A percentile compares a stretch with the other conserved stretches of the same genome.
phyloP scores from a whole-genome alignment of 2,888 invertebrate species.

The Schrankia costaestrigalis region DNA sequence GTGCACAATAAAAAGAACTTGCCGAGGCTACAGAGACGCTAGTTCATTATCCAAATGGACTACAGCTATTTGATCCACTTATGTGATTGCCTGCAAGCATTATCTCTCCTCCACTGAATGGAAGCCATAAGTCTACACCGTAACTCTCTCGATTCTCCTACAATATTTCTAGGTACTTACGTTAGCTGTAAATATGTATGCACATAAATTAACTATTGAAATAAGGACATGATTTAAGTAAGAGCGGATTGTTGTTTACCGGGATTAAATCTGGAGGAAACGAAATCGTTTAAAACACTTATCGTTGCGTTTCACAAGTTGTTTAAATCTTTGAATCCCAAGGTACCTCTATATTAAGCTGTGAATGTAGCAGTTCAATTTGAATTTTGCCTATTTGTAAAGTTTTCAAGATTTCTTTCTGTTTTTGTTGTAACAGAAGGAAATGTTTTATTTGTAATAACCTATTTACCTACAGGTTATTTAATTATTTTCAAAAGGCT shows the following conservation, averaged over 20 bases:
- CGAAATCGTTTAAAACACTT: no score
- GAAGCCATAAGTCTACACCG: conserved; percentile 77
- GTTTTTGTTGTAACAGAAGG: no score
- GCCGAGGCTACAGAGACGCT: conserved; percentile 62
- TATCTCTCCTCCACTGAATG: conserved; percentile 76
- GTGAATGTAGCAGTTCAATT: no score
- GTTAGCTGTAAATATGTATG: conserved; percentile 53
- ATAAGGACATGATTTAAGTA: conserved; percentile 24
- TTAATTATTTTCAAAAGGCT: no score
- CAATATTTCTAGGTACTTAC: conserved; percentile 62
- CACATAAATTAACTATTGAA: conserved; percentile 54
- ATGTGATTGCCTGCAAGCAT: conserved; percentile 80
- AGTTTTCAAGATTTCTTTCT: background rate
- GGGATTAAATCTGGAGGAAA: no score
- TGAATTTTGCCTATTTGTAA: background rate
- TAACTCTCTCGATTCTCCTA: conserved; percentile 70
- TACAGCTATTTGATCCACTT: conserved; percentile 81
- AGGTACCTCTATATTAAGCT: no score
- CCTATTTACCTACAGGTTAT: no score
- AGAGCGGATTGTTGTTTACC: conserved; percentile 8
- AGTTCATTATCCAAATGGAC: conserved; percentile 81
- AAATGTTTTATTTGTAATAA: no score
- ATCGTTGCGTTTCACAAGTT: no score
- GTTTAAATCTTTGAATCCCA: no score
- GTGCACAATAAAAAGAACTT: conserved; percentile 62